Percentiles rank a stretch among this genome's conserved stretches.
Conservation (phyloP, 2,113 vertebrate species). For the Bolborhynchus lineola region DNA sequence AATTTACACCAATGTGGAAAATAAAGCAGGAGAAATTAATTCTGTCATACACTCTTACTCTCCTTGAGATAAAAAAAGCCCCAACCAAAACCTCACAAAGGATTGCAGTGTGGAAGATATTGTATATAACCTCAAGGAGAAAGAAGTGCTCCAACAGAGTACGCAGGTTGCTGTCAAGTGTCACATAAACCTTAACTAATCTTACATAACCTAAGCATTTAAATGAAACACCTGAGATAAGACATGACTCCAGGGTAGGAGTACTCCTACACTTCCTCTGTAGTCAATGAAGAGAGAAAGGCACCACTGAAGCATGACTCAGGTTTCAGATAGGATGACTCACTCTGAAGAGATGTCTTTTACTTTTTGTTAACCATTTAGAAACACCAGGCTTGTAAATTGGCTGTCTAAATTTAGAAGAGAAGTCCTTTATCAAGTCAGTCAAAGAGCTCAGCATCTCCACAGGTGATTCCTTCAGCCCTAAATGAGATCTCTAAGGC, state of each 20-base stretch:
- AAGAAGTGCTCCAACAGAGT: background rate
- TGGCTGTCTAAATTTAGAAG: background rate
- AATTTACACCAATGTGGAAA: background rate
- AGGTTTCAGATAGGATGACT: slow-evolving; percentile 40
- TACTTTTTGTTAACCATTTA: slow-evolving; percentile 45
- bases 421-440: background rate
- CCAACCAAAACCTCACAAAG: background rate
- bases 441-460: background rate
- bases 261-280: slow-evolving; percentile 12
- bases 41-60: background rate
- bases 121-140: background rate
- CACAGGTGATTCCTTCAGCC: background rate
- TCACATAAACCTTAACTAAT: slow-evolving; percentile 41
- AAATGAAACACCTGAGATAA: slow-evolving; percentile 21
- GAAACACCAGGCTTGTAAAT: background rate
- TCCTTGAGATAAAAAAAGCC: background rate
- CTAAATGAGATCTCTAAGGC: background rate
- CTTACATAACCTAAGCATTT: slow-evolving; percentile 9
- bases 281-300: slow-evolving; percentile 58
- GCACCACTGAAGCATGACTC: slow-evolving; percentile 27
- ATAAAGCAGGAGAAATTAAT: background rate
- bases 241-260: slow-evolving; percentile 17
- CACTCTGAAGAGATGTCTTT: background rate
- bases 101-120: background rate
- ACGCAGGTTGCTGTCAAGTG: background rate